Percentiles rank a stretch among this genome's conserved stretches.
phyloP scores from a whole-genome alignment of 1,140 invertebrate genomes.

The Triops cancriformis region DNA sequence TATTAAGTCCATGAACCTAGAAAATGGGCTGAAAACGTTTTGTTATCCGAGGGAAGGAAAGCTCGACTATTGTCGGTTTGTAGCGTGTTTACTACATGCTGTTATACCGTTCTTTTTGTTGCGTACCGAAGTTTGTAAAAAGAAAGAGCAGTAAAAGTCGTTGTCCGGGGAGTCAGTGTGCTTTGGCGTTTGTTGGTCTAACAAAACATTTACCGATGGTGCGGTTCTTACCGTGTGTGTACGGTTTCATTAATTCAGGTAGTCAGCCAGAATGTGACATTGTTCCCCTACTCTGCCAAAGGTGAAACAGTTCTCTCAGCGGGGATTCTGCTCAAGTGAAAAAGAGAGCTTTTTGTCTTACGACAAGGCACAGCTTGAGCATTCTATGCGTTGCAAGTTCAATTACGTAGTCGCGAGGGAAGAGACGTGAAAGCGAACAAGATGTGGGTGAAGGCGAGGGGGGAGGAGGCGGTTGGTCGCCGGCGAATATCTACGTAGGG shows the following conservation, averaged over 20 bases:
- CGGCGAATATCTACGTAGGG: neutral
- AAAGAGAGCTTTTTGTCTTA: neutral
- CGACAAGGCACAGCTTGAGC: neutral
- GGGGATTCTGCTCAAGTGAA: neutral
- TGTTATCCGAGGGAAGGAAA: neutral
- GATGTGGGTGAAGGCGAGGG: neutral
- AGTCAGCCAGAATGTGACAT: slow-evolving; percentile 3
- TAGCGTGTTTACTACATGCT: neutral
- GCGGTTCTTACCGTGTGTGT: neutral
- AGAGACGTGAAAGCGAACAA: neutral
- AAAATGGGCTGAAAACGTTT: neutral
- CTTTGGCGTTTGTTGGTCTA: neutral
- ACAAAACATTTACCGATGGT: neutral
- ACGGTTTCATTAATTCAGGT: slow-evolving; percentile 14
- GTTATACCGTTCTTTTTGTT: neutral
- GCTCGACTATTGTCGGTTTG: neutral
- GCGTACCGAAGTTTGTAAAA: neutral
- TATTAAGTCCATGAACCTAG: neutral
- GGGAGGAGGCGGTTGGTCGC: too few species aligned
- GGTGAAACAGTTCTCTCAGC: neutral
- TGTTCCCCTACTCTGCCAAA: neutral
- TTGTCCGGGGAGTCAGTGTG: neutral
- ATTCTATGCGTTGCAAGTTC: neutral
- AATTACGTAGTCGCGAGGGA: neutral
- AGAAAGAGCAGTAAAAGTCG: too few species aligned